Conservation (phyloP, 2,888 invertebrate genomes). For the Odontomyia ornata region DNA sequence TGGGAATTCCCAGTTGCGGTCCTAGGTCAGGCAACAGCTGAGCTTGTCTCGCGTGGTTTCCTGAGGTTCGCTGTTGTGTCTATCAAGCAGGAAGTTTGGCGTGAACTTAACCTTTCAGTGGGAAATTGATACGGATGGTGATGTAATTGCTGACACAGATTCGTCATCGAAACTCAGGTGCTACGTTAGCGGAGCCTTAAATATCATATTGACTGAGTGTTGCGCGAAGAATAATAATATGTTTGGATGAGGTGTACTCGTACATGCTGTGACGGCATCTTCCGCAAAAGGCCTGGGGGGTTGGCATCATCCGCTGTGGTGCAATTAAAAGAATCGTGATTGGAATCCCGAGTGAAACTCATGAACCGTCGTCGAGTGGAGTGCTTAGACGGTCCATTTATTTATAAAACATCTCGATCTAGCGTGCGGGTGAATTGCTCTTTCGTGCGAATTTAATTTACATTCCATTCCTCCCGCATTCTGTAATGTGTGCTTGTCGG, state of each 20-base stretch:
- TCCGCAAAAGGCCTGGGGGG: slow-evolving; percentile 1
- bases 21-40: background rate
- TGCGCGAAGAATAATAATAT: slow-evolving; percentile 13
- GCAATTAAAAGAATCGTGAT: slow-evolving; percentile 37
- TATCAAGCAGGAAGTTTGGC: no score
- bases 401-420: background rate
- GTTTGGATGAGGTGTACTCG: background rate
- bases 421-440: background rate
- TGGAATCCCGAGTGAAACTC: background rate
- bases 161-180: background rate
- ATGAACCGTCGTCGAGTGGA: background rate
- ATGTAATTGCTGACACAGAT: background rate
- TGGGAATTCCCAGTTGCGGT: background rate
- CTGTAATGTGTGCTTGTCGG: background rate
- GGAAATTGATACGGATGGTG: background rate
- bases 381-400: background rate
- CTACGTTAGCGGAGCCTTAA: background rate
- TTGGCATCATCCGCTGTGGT: background rate
- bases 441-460: background rate
- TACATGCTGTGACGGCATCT: background rate
- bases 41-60: background rate
- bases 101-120: background rate
- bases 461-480: slow-evolving; percentile 1
- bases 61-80: background rate
- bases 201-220: background rate